Conservation (phyloP, 1,140 invertebrate species). For the Drosophila pseudoobscura region DNA sequence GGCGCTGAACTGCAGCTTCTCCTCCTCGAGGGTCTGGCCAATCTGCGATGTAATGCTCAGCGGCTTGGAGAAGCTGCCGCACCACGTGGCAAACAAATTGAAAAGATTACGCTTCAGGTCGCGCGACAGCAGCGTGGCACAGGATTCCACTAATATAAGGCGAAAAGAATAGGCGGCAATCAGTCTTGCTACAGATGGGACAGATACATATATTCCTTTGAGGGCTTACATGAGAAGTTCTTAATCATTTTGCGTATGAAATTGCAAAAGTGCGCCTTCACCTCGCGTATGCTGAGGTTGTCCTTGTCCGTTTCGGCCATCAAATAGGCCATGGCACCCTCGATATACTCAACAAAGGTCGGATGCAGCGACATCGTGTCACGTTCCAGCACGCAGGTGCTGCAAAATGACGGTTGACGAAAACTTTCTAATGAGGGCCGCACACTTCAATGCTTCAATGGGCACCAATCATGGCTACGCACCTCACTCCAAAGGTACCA, state of each 20-base stretch:
- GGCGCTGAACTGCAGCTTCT: conserved; percentile 88
- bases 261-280: conserved; percentile 97
- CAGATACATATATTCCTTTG: not conserved
- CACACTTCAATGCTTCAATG: not conserved
- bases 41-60: conserved; percentile 81
- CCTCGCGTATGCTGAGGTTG: conserved; percentile 90
- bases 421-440: conserved; percentile 18
- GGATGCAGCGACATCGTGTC: conserved; percentile 92
- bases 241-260: conserved; percentile 97
- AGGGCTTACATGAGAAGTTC: conserved; percentile 91
- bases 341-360: conserved; percentile 96
- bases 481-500: conserved; percentile 95
- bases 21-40: conserved; percentile 84
- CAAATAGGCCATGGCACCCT: conserved; percentile 95
- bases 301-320: conserved; percentile 96
- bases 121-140: conserved; percentile 92
- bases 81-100: conserved; percentile 96
- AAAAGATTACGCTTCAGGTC: conserved; percentile 95
- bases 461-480: too few relatives aligned
- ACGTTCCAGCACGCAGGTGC: conserved; percentile 92
- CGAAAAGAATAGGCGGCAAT: conserved; percentile 30
- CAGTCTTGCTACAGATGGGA: conserved; percentile 21
- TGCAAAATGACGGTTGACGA: conserved; percentile 76
- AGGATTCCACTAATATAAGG: conserved; percentile 90
- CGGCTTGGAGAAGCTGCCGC: conserved; percentile 90